A percentile compares a stretch with the other conserved stretches of the same genome.
phyloP scores from a whole-genome alignment of 2,888 invertebrate genomes.

The Charanyca ferruginea region DNA sequence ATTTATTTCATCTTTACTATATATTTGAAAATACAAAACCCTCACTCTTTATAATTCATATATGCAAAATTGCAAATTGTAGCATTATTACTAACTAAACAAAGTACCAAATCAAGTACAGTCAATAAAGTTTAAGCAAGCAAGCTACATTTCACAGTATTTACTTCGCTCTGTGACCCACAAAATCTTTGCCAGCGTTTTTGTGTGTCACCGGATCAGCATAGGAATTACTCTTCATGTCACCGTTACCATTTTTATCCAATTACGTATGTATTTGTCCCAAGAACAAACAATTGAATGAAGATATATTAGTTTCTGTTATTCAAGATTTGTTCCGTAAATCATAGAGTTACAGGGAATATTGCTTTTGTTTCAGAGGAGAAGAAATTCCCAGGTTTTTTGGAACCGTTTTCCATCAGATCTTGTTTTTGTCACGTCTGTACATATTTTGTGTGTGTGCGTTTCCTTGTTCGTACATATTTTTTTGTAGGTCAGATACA shows the following conservation, averaged over 20 bases:
- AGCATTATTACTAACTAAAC: too few species aligned
- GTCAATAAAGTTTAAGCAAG: too few species aligned
- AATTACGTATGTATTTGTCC: conserved; percentile 26
- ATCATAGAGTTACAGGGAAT: conserved; percentile 36
- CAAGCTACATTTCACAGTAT: too few species aligned
- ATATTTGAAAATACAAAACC: too few species aligned
- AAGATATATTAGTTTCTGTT: conserved; percentile 40
- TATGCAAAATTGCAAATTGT: too few species aligned
- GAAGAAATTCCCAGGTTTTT: not conserved
- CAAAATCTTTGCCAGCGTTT: not conserved
- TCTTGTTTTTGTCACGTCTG: not conserved
- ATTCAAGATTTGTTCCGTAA: conserved; percentile 26
- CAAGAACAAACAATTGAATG: conserved; percentile 28
- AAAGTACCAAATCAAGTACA: too few species aligned
- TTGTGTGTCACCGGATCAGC: conserved; percentile 26
- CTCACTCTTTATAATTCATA: too few species aligned
- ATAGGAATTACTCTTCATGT: conserved; percentile 33
- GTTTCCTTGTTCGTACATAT: not conserved
- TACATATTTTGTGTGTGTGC: not conserved
- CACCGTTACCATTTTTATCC: conserved; percentile 19
- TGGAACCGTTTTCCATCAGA: conserved; percentile 8
- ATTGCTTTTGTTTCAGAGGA: conserved; percentile 36
- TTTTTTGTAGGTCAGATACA: not conserved
- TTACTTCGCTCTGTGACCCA: too few species aligned
- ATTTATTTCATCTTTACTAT: too few species aligned